Base-by-base conservation (phyloP, 2,113 vertebrate genomes). In the Capreolus pygargus region DNA sequence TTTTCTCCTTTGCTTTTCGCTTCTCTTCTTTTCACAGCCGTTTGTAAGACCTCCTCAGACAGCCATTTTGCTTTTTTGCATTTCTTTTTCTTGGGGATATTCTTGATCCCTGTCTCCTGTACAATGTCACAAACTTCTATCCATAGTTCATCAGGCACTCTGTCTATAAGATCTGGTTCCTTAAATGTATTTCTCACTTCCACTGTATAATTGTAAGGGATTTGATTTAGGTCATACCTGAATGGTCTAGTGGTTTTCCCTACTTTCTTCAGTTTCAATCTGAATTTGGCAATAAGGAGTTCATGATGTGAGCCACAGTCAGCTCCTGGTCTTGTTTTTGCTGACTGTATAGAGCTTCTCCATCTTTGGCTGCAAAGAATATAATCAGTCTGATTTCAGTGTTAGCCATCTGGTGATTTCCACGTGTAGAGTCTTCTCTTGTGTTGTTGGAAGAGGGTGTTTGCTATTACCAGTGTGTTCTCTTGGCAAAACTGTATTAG, bases 301-400 rank as follows among this genome's bases (percentile, higher is more conserved):
- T 67, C 9, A 67, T 67, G 33, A 11, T 67, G 17, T 36, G 64
- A 67, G 64, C 64, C 64, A 67, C 17, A 67, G 64, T 21, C 64
- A 36, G n/a, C 64, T 67, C 17, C 9, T 0, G 1, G 64, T 21
- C n/a, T 67, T 67, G 33, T 36, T 67, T 67, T 67, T 19, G 4
- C 8, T 36, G 8, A 67, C 8, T 67, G 16, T 36, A 5, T 67
- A 36, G 33, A 0, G 33, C 7, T n/a, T 67, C 1, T n/a, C 33
- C 61, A n/a, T 19, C 16, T 67, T 67, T 67, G 64, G 33, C 4
- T 70, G 64, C n/a, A 70, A 70, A 21, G n/a, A 70, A 70, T 36
- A 11, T 36, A 21, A 70, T 36, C 64, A 21, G 0, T 67, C 17
- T 67, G n/a, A 36, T 70, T 70, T 70, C 1, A 0, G 0, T 70